These are phyloP conservation scores for Erebia aethiops DNA, from an alignment of 2,888 invertebrate genomes.

Conservation along the genomic window DNA sequence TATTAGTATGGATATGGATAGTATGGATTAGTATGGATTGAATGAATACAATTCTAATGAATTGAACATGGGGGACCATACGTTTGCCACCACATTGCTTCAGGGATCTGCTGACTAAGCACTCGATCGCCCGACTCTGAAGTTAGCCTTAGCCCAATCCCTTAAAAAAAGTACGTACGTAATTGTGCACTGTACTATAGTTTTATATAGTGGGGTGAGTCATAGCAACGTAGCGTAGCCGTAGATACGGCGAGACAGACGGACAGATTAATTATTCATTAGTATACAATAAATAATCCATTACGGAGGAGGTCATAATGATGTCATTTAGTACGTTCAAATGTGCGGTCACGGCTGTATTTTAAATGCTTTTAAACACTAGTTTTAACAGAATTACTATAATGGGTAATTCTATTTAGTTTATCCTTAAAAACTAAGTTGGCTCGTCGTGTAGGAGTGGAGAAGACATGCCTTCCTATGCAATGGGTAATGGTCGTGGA, in stretches of 20 bases:
- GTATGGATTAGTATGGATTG: no score
- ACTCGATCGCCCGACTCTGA: no score
- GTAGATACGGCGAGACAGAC: slow-evolving; percentile 2
- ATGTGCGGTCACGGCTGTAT: slow-evolving; percentile 13
- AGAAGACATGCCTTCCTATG: no score
- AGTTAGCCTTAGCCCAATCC: slow-evolving; percentile 5
- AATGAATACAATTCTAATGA: no score
- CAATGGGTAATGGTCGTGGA: no score
- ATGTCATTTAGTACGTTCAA: slow-evolving; percentile 1
- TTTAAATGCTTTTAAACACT: not conserved
- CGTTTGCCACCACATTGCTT: no score
- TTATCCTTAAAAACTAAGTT: no score
- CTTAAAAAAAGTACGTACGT: slow-evolving; percentile 22
- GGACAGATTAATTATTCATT: slow-evolving; percentile 8
- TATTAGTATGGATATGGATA: no score
- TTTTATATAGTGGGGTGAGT: slow-evolving; percentile 2
- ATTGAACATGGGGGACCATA: no score
- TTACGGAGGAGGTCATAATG: slow-evolving; percentile 11
- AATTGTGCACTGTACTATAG: slow-evolving; percentile 1
- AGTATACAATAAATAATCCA: slow-evolving; percentile 16
- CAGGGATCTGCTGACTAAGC: no score
- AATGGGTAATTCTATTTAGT: not conserved
- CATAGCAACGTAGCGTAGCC: not conserved
- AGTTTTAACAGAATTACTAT: not conserved
- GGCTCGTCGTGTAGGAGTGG: no score